Conservation (phyloP, 2,797 vertebrate species). For the Takifugu ocellatus region DNA sequence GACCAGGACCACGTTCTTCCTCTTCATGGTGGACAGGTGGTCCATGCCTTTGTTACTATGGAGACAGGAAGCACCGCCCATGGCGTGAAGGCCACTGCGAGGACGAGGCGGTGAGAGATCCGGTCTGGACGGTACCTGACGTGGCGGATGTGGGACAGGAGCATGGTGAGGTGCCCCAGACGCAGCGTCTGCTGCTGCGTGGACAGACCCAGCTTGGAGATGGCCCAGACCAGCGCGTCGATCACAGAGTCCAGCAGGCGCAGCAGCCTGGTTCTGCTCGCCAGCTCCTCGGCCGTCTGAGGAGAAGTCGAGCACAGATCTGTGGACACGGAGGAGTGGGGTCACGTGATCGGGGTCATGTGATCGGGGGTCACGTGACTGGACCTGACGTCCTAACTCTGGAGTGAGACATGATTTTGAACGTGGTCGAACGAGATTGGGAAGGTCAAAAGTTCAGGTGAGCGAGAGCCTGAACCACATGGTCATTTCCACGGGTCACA, state of each 20-base stretch:
- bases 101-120: too few relatives aligned
- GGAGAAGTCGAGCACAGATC: conserved; percentile 79
- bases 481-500: background rate
- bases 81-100: too few relatives aligned
- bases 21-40: conserved; percentile 95
- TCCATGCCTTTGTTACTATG: conserved; percentile 98
- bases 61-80: background rate
- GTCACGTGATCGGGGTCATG: background rate
- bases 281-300: conserved; percentile 77
- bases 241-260: conserved; percentile 90
- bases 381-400: too few relatives aligned
- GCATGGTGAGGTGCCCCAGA: conserved; percentile 90
- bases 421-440: too few relatives aligned
- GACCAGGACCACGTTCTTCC: conserved; percentile 91
- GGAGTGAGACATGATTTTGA: too few relatives aligned
- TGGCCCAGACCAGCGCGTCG: conserved; percentile 93
- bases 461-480: too few relatives aligned
- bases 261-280: conserved; percentile 85
- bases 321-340: conserved; percentile 39
- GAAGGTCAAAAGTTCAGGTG: too few relatives aligned
- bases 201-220: conserved; percentile 85
- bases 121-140: conserved; percentile 77
- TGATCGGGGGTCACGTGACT: background rate
- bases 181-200: conserved; percentile 87
- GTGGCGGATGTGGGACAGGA: conserved; percentile 92